Evolutionary conservation across 2,888 invertebrate species (phyloP).

Genomic region (Protonemura montana): DNA sequence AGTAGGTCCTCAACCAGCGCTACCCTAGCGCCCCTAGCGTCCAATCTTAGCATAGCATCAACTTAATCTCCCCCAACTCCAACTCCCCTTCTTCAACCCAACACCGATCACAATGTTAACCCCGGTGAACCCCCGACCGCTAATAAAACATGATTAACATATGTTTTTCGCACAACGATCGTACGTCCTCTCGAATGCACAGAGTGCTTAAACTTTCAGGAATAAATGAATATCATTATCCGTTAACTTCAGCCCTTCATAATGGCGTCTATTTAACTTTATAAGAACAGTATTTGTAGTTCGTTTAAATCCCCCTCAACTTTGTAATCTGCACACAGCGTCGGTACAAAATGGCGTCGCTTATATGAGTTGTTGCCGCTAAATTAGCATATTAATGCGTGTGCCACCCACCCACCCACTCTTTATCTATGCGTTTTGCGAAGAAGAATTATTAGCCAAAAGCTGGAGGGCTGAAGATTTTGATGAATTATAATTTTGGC

Average conservation of each 20-base stretch:
- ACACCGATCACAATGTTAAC: too few species aligned
- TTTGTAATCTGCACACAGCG: neutral
- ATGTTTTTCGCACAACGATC: neutral
- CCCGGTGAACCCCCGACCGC: neutral
- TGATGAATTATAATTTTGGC: neutral
- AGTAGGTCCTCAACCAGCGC: neutral
- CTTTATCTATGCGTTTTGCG: neutral
- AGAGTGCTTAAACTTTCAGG: neutral
- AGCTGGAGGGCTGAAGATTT: neutral
- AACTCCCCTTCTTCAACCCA: neutral
- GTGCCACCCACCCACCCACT: neutral
- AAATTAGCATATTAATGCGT: neutral
- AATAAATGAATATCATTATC: slow-evolving; percentile 12
- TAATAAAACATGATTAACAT: slow-evolving; percentile 12
- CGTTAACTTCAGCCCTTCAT: neutral
- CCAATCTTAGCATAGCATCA: neutral
- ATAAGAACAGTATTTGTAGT: slow-evolving; percentile 4
- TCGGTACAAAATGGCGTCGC: neutral
- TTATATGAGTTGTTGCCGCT: neutral
- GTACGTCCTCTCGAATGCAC: neutral
- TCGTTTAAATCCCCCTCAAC: neutral
- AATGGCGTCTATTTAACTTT: neutral
- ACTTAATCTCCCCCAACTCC: neutral
- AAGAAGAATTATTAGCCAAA: neutral
- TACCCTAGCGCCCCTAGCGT: neutral